Base-by-base conservation (phyloP, 2,113 vertebrate species). In the Pteropus alecto region DNA sequence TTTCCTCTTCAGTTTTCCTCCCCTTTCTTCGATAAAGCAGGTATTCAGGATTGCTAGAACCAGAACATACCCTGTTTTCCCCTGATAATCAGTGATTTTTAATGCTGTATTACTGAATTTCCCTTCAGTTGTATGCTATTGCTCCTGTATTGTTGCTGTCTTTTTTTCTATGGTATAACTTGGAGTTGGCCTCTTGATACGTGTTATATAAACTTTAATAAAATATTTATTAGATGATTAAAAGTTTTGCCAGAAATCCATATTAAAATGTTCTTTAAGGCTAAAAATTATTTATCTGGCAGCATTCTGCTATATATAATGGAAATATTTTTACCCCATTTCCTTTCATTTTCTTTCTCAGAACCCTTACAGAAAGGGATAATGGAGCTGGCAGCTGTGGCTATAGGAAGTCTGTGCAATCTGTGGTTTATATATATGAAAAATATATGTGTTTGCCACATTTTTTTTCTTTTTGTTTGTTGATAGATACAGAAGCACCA, bases 271-370 rank as follows among this genome's bases (percentile, higher is more conserved):
- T 60, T 85, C 16, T 83, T 61, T 61, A 85, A 95, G n/a, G 58
- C 22, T 79, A 67, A 82, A 74, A 51, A 70, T 46, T 85, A 81
- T 79, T 87, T 94, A 67, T 35, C 74, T 90, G 70, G 35, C 22
- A 46, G 70, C 26, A 89, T 7, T 74, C 35, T 83, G 33, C 58
- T 86, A 46, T 79, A 48, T 67, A 96, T 54, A 65, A 33, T 89
- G 41, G 71, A 97, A 94, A 76, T 87, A 84, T 63, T 85, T 96
- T 93, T 90, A 76, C 15, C 14, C 46, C 77, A 77, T 95, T 96
- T 96, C 79, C n/a, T 95, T 93, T 76, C 14, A 70, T 95, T 83
- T 95, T 93, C 61, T 96, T 77, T 90, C 77, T 90, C 65, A 77
- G 74, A 88, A 51, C 21, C 22, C 41, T 67, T 58, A 63, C 15